Percentiles rank a stretch among this genome's conserved stretches.
These are phyloP conservation scores for Pungitius pungitius DNA, from an alignment of 2,113 vertebrate species.

Conservation along the genomic window DNA sequence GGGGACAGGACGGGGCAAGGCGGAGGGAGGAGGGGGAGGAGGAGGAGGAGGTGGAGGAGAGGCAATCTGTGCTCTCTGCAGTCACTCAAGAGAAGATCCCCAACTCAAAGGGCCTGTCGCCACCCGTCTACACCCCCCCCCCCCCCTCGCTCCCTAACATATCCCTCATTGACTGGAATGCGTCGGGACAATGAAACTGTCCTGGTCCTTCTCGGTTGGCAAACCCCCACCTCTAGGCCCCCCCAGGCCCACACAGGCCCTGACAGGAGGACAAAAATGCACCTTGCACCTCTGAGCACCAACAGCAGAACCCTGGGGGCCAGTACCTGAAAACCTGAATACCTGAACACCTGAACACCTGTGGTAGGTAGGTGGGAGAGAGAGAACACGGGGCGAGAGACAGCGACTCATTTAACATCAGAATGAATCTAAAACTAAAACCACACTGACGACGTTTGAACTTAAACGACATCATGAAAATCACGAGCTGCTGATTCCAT, in stretches of 20 bases:
- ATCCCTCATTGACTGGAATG: slow-evolving; percentile 75
- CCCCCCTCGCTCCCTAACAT: slow-evolving; percentile 42
- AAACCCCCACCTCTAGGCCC: background rate
- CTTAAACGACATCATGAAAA: no score
- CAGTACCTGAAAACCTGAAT: slow-evolving; percentile 82
- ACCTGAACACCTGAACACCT: slow-evolving; percentile 76
- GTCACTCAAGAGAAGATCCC: slow-evolving; percentile 34
- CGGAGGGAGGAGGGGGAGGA: slow-evolving; percentile 7
- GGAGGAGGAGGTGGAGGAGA: slow-evolving; percentile 8
- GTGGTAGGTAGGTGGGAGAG: slow-evolving; percentile 53
- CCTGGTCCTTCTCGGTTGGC: slow-evolving; percentile 48
- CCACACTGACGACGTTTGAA: no score
- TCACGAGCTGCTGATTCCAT: no score
- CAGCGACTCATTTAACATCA: no score
- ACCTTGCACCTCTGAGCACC: slow-evolving; percentile 79
- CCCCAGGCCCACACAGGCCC: slow-evolving; percentile 75
- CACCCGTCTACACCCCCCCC: slow-evolving; percentile 27
- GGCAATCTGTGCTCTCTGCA: slow-evolving; percentile 65
- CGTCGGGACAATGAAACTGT: slow-evolving; percentile 73
- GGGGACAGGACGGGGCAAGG: slow-evolving; percentile 48
- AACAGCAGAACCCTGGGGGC: slow-evolving; percentile 59
- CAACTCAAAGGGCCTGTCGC: slow-evolving; percentile 30
- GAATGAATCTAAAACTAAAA: no score
- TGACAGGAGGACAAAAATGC: slow-evolving; percentile 82
- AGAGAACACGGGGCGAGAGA: slow-evolving; percentile 31